These are phyloP conservation scores for Leucoraja ocellata DNA, from an alignment of 2,797 vertebrate genomes.

Conservation along the genomic window DNA sequence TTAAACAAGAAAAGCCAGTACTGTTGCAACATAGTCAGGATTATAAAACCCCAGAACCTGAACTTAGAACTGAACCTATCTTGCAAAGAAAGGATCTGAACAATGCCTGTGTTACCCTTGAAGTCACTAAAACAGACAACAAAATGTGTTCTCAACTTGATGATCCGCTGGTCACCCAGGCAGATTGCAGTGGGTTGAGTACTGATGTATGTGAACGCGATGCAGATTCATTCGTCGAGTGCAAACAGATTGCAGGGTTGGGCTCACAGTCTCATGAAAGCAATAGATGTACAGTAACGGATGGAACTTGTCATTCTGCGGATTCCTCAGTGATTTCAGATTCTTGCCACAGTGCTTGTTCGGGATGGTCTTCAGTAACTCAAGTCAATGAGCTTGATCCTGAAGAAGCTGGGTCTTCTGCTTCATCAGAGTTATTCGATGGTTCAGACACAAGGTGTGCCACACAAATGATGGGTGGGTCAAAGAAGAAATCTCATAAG, in stretches of 20 bases:
- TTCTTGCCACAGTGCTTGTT: constrained; percentile 35
- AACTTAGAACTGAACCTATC: neutral
- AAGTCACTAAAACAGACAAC: neutral
- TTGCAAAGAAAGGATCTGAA: neutral
- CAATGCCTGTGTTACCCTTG: neutral
- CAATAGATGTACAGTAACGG: neutral
- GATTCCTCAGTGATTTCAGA: neutral
- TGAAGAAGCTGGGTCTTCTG: constrained; percentile 40
- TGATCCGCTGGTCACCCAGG: neutral
- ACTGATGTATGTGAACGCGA: neutral
- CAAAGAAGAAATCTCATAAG: constrained; percentile 52
- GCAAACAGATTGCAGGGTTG: neutral
- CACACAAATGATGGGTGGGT: constrained; percentile 39
- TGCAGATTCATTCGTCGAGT: neutral
- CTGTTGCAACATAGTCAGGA: neutral
- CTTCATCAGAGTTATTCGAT: constrained; percentile 14
- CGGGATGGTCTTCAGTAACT: constrained; percentile 18
- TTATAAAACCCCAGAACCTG: neutral
- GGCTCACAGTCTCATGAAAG: neutral
- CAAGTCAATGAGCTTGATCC: constrained; percentile 36
- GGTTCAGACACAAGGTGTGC: constrained; percentile 22
- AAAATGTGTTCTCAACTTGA: neutral
- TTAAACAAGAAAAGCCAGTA: neutral
- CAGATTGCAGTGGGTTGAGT: neutral
- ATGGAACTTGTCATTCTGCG: neutral